phyloP scores from a whole-genome alignment of 2,113 vertebrate species.

The Hemiprocne comata region DNA sequence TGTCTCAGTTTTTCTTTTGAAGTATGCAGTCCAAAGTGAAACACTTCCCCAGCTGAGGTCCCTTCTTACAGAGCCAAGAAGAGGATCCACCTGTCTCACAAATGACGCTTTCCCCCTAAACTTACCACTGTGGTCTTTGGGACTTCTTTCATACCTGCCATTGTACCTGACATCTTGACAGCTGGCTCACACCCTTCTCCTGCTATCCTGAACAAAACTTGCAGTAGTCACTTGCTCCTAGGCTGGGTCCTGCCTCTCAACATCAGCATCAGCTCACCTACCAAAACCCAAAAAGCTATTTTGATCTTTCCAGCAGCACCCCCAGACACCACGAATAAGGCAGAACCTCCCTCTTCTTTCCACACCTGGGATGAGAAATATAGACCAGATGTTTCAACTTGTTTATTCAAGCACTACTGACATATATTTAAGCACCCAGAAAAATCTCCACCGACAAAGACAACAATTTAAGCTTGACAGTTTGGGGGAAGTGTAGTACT shows the following conservation, averaged over 20 bases:
- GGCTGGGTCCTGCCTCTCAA: not conserved
- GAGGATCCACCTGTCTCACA: not conserved
- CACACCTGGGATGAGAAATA: slow-evolving; percentile 1
- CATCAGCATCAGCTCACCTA: not conserved
- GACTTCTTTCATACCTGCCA: not conserved
- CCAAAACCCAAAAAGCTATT: not conserved
- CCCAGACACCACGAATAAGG: not conserved
- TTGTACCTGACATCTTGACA: not conserved
- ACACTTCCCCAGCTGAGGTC: not conserved
- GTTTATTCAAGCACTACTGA: not conserved
- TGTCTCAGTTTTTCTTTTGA: not conserved
- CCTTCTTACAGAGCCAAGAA: not conserved
- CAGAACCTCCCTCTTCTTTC: not conserved
- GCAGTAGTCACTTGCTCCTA: not conserved
- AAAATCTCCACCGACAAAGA: not conserved
- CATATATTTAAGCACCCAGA: not conserved
- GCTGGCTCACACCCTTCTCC: not conserved
- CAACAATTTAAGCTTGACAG: not conserved
- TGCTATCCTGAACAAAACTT: not conserved
- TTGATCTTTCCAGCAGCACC: not conserved
- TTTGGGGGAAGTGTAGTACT: not conserved
- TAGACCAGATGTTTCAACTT: not conserved
- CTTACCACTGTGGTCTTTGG: not conserved
- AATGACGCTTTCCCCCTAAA: not conserved
- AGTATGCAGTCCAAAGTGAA: not conserved